A percentile compares a stretch with the other conserved stretches of the same genome.
These are phyloP conservation scores for Pristionchus entomophagus DNA, from an alignment of 2,888 invertebrate genomes.

Conservation along the genomic window DNA sequence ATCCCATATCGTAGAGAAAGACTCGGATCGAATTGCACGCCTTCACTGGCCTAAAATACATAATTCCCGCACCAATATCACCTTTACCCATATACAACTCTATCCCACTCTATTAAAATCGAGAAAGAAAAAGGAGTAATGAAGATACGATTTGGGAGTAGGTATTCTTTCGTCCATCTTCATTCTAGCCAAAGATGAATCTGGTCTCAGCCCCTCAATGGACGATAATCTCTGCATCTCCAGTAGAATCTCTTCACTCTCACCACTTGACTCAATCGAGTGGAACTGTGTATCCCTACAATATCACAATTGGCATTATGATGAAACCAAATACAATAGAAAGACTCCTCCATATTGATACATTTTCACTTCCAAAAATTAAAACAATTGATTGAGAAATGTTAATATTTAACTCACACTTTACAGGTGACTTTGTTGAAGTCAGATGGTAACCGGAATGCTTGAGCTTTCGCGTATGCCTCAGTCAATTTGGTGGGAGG, in stretches of 20 bases:
- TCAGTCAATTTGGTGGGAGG: background rate
- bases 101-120: background rate
- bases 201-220: background rate
- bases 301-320: background rate
- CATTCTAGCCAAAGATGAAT: background rate
- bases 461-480: constrained; percentile 50
- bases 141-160: constrained; percentile 53
- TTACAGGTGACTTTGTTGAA: constrained; percentile 70
- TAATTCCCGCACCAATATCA: background rate
- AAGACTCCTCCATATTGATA: background rate
- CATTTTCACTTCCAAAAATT: background rate
- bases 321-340: background rate
- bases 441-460: constrained; percentile 68
- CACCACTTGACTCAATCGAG: background rate
- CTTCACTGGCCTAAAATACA: constrained; percentile 63
- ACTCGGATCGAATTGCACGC: constrained; percentile 95
- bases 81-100: background rate
- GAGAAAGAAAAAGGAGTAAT: background rate
- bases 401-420: constrained; percentile 56
- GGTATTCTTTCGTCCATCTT: constrained; percentile 43
- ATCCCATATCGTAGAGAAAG: constrained; percentile 95
- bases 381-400: background rate
- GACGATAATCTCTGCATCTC: constrained; percentile 9
- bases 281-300: background rate
- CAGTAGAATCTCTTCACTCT: constrained; percentile 27